Base-by-base conservation (phyloP, 2,888 invertebrate species). In the Gnatocerus cornutus region DNA sequence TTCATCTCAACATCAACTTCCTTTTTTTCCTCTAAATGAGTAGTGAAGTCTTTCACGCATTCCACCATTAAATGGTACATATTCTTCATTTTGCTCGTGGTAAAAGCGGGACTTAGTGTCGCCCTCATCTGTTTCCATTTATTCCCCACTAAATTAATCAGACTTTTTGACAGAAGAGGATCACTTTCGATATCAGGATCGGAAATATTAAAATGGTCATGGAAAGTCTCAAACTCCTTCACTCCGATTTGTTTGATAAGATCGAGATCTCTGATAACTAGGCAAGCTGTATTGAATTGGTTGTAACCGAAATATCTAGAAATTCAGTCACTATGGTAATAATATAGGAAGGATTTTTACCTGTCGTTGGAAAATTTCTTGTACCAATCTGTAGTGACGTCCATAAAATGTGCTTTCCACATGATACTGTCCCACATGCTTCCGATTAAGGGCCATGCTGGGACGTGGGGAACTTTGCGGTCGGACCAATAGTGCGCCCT, bases 151-250 rank as follows among this genome's bases (percentile, higher is more conserved):
- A 78, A 59, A 9, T 65, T 48, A 14, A 78, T 73, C 3, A 81
- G 62, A 56, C 74, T 77, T 55, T 86, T 87, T 0, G 84, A 86
- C 71, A 88, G 87, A 0, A 89, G 74, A 0, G 86, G 85, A 29
- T 87, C 88, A 1, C 74, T 74, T 0, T 81, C 76, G 4, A 85
- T 81, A 6, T 68, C 37, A 8, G n/a, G n/a, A n/a, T n/a, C n/a
- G n/a, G 74, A 48, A 21, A 75, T 59, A 12, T 52, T 10, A 12
- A 41, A 52, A 46, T 81, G 80, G 61, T 89, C 88, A 10, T 86
- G 84, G 74, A 89, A 89, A 78, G 87, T 83, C 59, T 89, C 89
- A 78, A 88, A 89, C 75, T 89, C 89, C 63, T 88, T 84, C 33
- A 89, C 87, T 65, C 87, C 84, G 8, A 90, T 81, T 29, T 85